These are phyloP conservation scores for Halictus rubicundus DNA, from an alignment of 1,140 invertebrate species.

Conservation along the genomic window DNA sequence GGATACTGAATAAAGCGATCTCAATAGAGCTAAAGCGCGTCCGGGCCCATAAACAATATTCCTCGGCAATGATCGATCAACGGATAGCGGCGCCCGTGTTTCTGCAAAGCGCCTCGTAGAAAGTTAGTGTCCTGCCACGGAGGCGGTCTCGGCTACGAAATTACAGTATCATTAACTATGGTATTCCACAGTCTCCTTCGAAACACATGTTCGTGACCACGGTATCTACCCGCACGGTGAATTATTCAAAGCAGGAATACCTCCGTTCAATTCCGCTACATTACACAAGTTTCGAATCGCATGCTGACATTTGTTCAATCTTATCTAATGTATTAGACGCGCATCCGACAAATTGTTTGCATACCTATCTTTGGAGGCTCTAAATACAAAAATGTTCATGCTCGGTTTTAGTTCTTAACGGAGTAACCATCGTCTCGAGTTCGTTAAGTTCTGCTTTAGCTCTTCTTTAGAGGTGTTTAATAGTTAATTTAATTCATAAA, in stretches of 20 bases:
- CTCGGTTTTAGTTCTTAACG: too few species aligned
- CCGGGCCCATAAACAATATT: background rate
- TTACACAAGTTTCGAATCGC: background rate
- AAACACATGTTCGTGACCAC: background rate
- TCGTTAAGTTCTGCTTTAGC: too few species aligned
- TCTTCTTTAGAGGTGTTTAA: too few species aligned
- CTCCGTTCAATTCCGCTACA: background rate
- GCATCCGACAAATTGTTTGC: too few species aligned
- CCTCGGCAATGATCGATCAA: background rate
- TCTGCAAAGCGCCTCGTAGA: slow-evolving; percentile 26
- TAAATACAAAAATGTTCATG: too few species aligned
- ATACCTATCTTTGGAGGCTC: too few species aligned
- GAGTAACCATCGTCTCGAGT: too few species aligned
- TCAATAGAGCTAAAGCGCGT: background rate
- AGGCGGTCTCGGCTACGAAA: slow-evolving; percentile 14
- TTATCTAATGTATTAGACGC: too few species aligned
- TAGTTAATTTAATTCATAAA: too few species aligned
- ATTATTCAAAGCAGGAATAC: slow-evolving; percentile 14
- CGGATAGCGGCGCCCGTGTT: background rate
- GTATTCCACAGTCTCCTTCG: slow-evolving; percentile 31
- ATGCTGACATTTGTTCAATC: too few species aligned
- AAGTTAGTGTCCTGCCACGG: slow-evolving; percentile 21
- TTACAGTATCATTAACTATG: slow-evolving; percentile 28
- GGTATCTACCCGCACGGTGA: background rate
- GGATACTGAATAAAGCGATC: background rate